phyloP scores from a whole-genome alignment of 1,140 invertebrate species.

The Whitmania pigra region DNA sequence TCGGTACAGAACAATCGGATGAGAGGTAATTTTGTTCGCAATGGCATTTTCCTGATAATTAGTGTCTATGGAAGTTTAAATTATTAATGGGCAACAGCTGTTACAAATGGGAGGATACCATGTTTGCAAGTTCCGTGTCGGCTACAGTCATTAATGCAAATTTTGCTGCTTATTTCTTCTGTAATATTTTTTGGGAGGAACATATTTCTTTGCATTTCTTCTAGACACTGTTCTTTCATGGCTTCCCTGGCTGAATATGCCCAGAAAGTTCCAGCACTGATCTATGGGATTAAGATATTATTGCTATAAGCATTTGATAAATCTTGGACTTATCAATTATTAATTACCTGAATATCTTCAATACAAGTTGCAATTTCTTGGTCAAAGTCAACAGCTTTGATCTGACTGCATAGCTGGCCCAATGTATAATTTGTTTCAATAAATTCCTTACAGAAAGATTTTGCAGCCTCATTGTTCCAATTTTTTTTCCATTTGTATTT shows the following conservation, averaged over 20 bases:
- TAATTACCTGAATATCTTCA: slow-evolving; percentile 24
- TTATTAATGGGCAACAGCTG: background rate
- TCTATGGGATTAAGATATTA: slow-evolving; percentile 12
- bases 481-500: slow-evolving; percentile 20
- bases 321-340: background rate
- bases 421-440: slow-evolving; percentile 18
- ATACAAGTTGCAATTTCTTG: slow-evolving; percentile 24
- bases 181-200: slow-evolving; percentile 18
- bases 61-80: slow-evolving; percentile 2
- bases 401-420: slow-evolving; percentile 20
- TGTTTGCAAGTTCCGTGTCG: slow-evolving; percentile 17
- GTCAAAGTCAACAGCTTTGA: slow-evolving; percentile 22
- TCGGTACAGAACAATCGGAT: slow-evolving; percentile 20
- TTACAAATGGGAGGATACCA: slow-evolving; percentile 12
- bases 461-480: slow-evolving; percentile 13
- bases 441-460: slow-evolving; percentile 17
- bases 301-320: background rate
- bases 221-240: slow-evolving; percentile 26
- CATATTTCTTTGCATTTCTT: slow-evolving; percentile 21
- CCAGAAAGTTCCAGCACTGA: slow-evolving; percentile 22
- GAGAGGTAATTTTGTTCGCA: slow-evolving; percentile 19
- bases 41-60: slow-evolving; percentile 19
- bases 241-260: slow-evolving; percentile 21
- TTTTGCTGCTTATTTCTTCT: slow-evolving; percentile 9
- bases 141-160: slow-evolving; percentile 26